Conservation (phyloP, 2,888 invertebrate species). For the Athalia circularis region DNA sequence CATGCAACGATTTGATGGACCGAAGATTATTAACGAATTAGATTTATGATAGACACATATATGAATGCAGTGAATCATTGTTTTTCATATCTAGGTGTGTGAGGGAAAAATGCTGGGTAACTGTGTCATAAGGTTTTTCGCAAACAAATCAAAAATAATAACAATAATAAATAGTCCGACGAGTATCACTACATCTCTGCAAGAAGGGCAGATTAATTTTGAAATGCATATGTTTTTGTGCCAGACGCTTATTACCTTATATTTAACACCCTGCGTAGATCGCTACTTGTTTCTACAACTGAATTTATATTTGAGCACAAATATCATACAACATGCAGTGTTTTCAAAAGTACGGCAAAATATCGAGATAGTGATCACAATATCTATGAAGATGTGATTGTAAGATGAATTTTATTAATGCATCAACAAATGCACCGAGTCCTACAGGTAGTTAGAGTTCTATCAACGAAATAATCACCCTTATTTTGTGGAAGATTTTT, state of each 20-base stretch:
- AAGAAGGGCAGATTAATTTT: not conserved
- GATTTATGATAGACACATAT: slow-evolving; percentile 6
- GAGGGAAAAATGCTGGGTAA: slow-evolving; percentile 31
- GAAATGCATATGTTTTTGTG: slow-evolving; percentile 17
- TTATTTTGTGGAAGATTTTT: slow-evolving; percentile 6
- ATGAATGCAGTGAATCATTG: slow-evolving; percentile 12
- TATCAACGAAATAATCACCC: not conserved
- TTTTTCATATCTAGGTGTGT: slow-evolving; percentile 11
- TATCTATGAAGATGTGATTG: not conserved
- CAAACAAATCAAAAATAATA: slow-evolving; percentile 46
- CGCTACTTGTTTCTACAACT: not conserved
- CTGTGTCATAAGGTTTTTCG: slow-evolving; percentile 39
- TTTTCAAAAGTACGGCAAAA: not conserved
- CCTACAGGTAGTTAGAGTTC: slow-evolving; percentile 4
- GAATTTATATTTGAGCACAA: slow-evolving; percentile 6
- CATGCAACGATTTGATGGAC: not conserved
- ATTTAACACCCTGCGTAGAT: slow-evolving; percentile 10
- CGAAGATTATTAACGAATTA: not conserved
- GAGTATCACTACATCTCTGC: slow-evolving; percentile 1
- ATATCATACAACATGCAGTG: not conserved
- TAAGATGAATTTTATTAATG: slow-evolving; percentile 1
- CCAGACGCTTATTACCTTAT: not conserved
- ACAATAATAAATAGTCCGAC: slow-evolving; percentile 24
- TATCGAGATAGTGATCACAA: not conserved
- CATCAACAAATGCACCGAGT: slow-evolving; percentile 1